A percentile compares a stretch with the other conserved stretches of the same genome.
phyloP scores from a whole-genome alignment of 1,140 invertebrate genomes.

The Nasonia giraulti region DNA sequence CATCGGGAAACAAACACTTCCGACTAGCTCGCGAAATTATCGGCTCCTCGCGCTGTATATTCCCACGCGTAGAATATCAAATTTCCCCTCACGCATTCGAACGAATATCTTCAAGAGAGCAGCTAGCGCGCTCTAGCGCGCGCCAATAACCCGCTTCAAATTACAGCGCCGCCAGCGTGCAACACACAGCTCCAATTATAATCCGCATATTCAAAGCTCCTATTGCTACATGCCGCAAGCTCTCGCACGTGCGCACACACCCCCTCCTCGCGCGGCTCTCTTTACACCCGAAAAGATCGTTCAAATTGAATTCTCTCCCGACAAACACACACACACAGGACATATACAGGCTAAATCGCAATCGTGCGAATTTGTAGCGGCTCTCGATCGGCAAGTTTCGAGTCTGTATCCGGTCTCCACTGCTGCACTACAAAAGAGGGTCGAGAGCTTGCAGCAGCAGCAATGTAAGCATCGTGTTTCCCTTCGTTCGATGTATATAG shows the following conservation, averaged over 20 bases:
- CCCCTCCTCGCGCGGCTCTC: neutral
- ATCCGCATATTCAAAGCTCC: conserved; percentile 3
- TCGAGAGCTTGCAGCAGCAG: neutral
- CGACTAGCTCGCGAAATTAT: neutral
- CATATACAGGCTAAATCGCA: neutral
- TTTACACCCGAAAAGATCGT: conserved; percentile 5
- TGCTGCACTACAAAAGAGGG: neutral
- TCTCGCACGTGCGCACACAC: too few relatives aligned
- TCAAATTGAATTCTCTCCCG: conserved; percentile 16
- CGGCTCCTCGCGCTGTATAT: neutral
- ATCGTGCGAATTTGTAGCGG: conserved; percentile 54
- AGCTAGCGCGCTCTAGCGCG: too few relatives aligned
- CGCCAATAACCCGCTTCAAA: neutral
- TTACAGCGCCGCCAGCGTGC: neutral
- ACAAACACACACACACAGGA: neutral
- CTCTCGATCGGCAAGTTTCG: conserved; percentile 52
- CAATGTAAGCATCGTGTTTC: conserved; percentile 50
- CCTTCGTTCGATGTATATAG: neutral
- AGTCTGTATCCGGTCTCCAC: conserved; percentile 11
- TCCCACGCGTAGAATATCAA: neutral
- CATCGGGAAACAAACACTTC: neutral
- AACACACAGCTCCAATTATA: neutral
- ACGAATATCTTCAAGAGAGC: neutral
- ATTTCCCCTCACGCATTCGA: neutral
- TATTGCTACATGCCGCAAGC: neutral